Evolutionary conservation across 2,797 vertebrate genomes (phyloP), one percentile per base, ranked within the genome.

Genomic region (Taeniopygia guttata): DNA sequence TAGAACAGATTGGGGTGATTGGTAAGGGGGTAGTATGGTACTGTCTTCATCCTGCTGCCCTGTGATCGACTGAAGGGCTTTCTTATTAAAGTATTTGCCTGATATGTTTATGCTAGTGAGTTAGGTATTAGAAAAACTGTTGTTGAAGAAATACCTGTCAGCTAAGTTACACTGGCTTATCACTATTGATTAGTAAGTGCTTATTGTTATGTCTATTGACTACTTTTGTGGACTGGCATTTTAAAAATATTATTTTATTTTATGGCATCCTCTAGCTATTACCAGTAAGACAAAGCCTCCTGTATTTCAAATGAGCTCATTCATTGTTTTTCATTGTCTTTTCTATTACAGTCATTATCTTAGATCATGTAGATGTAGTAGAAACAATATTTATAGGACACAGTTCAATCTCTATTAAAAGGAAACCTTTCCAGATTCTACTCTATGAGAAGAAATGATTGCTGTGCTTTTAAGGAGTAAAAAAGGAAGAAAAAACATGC

Each of bases 181-280:
- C 42, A 5, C n/a, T 95, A 94, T 96, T 84, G 95, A 96, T 94
- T 94, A 80, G 85, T 49, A 84, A 93, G 82, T 43, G 29, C 76
- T 94, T 94, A 86, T 79, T 17, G 1, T 90, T 56, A 77, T 84
- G 66, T 64, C 67, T 95, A 95, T 93, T 91, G 95, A 91, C 87
- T 91, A 18, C 40, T 88, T 81, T 66, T 63, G 20, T 79, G 56
- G 20, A 66, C 89, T 93, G 66, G 43, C 36, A n/a, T 69, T 85
- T 94, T 80, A 83, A 93, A 56, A 68, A 26, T 66, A 80, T 88
- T 79, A 30, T 78, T 93, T 91, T 95, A 45, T 90, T 95, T 96
- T 93, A 85, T 89, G 59, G 46, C 62, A 76, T 73, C 38, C 55
- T 81, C 51, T 78, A 77, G 17, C 60, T 84, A 49, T 72, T 82